phyloP scores from a whole-genome alignment of 2,113 vertebrate species.

The Ivindomyrus marchei region DNA sequence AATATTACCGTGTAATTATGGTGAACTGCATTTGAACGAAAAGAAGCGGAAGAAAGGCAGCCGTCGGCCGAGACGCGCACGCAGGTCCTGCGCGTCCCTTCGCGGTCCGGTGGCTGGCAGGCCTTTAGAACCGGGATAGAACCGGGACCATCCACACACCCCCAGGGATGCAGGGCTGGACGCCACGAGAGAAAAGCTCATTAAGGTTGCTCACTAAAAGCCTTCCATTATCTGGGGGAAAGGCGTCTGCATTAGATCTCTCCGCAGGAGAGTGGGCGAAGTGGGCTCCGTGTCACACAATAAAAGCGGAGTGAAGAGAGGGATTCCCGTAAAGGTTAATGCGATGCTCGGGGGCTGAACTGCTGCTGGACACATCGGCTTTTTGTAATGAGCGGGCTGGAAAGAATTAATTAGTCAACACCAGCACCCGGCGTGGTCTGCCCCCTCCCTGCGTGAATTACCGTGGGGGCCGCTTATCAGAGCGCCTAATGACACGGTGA shows the following conservation, averaged over 20 bases:
- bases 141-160: not conserved
- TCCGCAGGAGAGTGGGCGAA: not conserved
- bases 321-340: slow-evolving; percentile 2
- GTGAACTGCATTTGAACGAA: not conserved
- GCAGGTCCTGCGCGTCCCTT: not conserved
- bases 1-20: not conserved
- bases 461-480: slow-evolving; percentile 28
- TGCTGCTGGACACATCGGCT: not conserved
- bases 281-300: not conserved
- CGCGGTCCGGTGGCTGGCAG: not conserved
- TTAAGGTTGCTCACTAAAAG: not conserved
- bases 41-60: not conserved
- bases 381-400: slow-evolving; percentile 18
- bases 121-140: not conserved
- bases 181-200: not conserved
- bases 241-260: not conserved
- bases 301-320: not conserved
- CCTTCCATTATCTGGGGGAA: slow-evolving; percentile 5
- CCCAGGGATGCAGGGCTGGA: not conserved
- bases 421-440: not conserved
- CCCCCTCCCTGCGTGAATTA: not conserved
- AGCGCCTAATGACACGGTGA: not conserved
- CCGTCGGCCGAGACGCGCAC: not conserved
- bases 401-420: slow-evolving; percentile 26
- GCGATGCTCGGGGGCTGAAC: not conserved